phyloP scores from a whole-genome alignment of 2,113 vertebrate genomes.

The Raja brachyura region DNA sequence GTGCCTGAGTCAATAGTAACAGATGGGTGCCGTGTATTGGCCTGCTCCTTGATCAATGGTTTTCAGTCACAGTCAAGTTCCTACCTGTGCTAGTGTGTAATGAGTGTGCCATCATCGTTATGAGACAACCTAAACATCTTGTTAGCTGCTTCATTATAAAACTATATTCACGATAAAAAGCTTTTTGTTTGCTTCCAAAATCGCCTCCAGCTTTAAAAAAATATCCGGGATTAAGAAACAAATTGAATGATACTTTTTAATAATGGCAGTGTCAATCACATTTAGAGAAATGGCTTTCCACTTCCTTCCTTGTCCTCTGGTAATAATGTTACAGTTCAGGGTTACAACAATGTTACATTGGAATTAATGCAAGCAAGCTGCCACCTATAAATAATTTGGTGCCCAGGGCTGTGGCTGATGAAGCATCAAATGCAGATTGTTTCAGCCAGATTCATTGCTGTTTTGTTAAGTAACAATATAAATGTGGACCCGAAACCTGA shows the following conservation, averaged over 20 bases:
- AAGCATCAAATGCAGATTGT: conserved; percentile 11
- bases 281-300: not conserved
- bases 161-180: not conserved
- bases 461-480: conserved; percentile 35
- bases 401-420: conserved; percentile 3
- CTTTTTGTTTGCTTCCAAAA: not conserved
- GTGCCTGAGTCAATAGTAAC: not conserved
- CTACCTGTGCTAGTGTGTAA: not conserved
- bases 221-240: not conserved
- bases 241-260: not conserved
- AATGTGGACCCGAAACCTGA: conserved; percentile 1
- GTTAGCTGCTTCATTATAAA: not conserved
- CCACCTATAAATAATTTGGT: not conserved
- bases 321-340: not conserved
- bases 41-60: not conserved
- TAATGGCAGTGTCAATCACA: not conserved
- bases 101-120: not conserved
- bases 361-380: conserved; percentile 14
- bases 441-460: conserved; percentile 30
- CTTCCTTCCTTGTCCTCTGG: conserved; percentile 20
- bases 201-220: not conserved
- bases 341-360: not conserved
- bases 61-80: not conserved
- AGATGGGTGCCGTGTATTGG: not conserved
- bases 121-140: not conserved